Conservation (phyloP, 2,113 vertebrate species). For the Melanotaenia duboulayi region DNA sequence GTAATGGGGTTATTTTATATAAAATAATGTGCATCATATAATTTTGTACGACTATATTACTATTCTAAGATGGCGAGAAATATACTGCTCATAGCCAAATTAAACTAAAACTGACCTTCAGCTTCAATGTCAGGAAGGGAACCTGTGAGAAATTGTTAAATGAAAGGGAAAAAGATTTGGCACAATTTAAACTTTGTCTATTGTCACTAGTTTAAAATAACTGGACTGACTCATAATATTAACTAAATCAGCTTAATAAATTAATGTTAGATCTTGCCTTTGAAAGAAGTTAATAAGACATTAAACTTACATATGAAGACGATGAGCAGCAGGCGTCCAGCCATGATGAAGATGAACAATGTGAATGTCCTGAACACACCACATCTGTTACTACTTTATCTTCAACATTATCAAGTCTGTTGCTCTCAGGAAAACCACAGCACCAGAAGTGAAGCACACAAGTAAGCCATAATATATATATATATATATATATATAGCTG, state of each 20-base stretch:
- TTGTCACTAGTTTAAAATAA: too few species aligned
- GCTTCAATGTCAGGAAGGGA: background rate
- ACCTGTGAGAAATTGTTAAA: slow-evolving; percentile 12
- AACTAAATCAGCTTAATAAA: too few species aligned
- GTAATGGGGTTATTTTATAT: background rate
- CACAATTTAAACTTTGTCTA: background rate
- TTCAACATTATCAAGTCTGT: fast-evolving
- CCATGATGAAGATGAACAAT: slow-evolving; percentile 18
- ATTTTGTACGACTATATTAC: background rate
- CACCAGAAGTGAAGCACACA: background rate
- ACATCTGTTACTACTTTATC: background rate
- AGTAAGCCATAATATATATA: background rate
- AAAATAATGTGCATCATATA: background rate
- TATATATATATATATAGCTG: too few species aligned
- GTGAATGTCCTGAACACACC: background rate
- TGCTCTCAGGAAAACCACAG: slow-evolving; percentile 28
- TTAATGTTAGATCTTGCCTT: too few species aligned
- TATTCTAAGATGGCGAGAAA: background rate
- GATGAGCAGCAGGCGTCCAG: slow-evolving; percentile 3
- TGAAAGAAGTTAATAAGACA: background rate
- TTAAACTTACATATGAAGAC: slow-evolving; percentile 39
- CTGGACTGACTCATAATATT: too few species aligned
- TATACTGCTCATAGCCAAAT: background rate
- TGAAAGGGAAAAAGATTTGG: background rate
- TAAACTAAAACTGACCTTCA: slow-evolving; percentile 8